Base-by-base conservation (phyloP, 2,113 vertebrate genomes). In the Tragelaphus buxtoni region DNA sequence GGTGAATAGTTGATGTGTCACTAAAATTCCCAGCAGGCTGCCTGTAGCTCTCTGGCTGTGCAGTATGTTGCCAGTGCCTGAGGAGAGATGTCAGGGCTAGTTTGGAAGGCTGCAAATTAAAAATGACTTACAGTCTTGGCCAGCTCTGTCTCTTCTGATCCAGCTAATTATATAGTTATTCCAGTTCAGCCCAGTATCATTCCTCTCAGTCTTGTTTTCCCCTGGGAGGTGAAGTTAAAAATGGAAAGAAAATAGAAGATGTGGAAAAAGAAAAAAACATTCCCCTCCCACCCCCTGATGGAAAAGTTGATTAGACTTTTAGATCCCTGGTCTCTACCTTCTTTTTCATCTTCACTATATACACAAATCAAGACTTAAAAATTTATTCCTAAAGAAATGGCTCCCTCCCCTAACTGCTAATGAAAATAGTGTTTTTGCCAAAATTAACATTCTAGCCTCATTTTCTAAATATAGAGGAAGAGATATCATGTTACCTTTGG, bases 11-110 rank as follows among this genome's bases (percentile, higher is more conserved):
- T 51, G 61, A 72, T 97, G 88, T 24, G 69, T 96, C 96, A 96
- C 39, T 88, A 55, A 97, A 97, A 97, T 97, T 97, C 84, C 96
- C 94, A 93, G 74, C 49, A 92, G 61, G 6, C 9, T 84, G 53
- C 79, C 76, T 81, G 9, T 58, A 49, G 32, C 55, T 85, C 47
- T 94, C 42, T 86, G 61, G 28, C 45, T 65, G 9, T 47, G 63
- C 58, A 42, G 58, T 77, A 81, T 42, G 16, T 72, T 97, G 69
- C 77, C 35, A 88, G 4, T 84, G 65, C 81, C 49, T 17, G 26
- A 63, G 42, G 32, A 76, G 55, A 96, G 49, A 77, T 85, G 85
- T 96, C 76, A 88, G 69, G 87, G 84, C 88, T 91, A 61, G 97
- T 96, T 85, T 81, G 53, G n/a, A 96, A 87, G 53, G 22, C 5